Percentiles rank a stretch among this genome's conserved stretches.
phyloP scores from a whole-genome alignment of 2,113 vertebrate genomes.

The Campylomormyrus numenius region DNA sequence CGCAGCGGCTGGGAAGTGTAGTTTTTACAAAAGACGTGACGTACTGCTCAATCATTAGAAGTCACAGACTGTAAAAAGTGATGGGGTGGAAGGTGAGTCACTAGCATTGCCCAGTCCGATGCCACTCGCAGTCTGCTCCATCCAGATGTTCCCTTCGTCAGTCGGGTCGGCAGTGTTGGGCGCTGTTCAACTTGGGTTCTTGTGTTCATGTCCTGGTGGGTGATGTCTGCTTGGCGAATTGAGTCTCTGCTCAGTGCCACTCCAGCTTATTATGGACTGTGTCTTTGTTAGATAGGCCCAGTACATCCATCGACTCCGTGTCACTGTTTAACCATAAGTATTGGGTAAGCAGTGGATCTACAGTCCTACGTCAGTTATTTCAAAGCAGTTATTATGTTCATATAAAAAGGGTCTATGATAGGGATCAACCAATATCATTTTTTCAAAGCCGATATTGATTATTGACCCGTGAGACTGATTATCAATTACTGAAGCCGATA shows the following conservation, averaged over 20 bases:
- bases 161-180: neutral
- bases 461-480: neutral
- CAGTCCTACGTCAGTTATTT: neutral
- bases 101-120: neutral
- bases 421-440: neutral
- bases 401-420: neutral
- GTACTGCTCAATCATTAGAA: neutral
- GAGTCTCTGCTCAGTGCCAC: neutral
- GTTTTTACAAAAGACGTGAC: neutral
- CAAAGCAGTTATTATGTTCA: neutral
- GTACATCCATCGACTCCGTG: neutral
- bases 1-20: neutral
- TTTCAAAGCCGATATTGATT: neutral
- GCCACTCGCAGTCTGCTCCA: neutral
- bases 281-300: neutral
- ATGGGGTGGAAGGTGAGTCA: neutral
- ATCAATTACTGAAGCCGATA: neutral
- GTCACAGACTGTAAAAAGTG: neutral
- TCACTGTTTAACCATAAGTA: slow-evolving; percentile 6
- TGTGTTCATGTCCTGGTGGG: neutral
- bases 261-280: neutral
- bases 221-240: neutral
- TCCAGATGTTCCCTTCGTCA: neutral
- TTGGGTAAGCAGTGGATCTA: neutral
- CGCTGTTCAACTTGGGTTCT: neutral